Percentiles rank a stretch among this genome's conserved stretches.
phyloP scores from a whole-genome alignment of 2,113 vertebrate species.

The Siniperca chuatsi region DNA sequence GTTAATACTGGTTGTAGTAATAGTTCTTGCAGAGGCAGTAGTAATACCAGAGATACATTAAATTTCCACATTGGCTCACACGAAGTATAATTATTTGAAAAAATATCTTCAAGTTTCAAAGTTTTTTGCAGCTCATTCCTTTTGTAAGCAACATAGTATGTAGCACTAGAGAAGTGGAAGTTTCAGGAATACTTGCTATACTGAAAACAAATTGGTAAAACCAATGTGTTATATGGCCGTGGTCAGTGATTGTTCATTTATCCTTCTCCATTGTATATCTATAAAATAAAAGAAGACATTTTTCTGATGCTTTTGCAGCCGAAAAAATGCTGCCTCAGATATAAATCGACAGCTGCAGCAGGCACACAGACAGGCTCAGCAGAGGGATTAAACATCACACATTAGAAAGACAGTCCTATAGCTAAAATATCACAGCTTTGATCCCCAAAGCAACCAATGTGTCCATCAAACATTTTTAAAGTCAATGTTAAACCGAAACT shows the following conservation, averaged over 20 bases:
- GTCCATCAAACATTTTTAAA: constrained; percentile 22
- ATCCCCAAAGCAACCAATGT: constrained; percentile 6
- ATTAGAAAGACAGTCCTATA: background rate
- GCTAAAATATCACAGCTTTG: constrained; percentile 10
- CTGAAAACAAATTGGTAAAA: no score
- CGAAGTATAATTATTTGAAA: no score
- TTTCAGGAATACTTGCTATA: no score
- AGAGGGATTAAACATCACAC: constrained; percentile 44
- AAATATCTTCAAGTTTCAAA: no score
- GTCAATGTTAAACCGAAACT: constrained; percentile 7
- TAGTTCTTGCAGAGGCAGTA: no score
- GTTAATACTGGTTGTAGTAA: background rate
- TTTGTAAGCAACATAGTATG: background rate
- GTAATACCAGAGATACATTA: no score
- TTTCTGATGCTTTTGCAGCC: background rate
- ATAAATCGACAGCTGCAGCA: background rate
- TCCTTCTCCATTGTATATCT: background rate
- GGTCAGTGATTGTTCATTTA: no score
- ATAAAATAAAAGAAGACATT: background rate
- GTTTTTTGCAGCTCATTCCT: background rate
- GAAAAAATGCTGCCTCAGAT: background rate
- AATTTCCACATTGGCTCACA: no score
- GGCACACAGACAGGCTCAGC: constrained; percentile 2
- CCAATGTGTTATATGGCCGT: no score
- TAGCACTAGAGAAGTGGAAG: no score